Base-by-base conservation (phyloP, 2,888 invertebrate genomes). In the Idaea dimidiata region DNA sequence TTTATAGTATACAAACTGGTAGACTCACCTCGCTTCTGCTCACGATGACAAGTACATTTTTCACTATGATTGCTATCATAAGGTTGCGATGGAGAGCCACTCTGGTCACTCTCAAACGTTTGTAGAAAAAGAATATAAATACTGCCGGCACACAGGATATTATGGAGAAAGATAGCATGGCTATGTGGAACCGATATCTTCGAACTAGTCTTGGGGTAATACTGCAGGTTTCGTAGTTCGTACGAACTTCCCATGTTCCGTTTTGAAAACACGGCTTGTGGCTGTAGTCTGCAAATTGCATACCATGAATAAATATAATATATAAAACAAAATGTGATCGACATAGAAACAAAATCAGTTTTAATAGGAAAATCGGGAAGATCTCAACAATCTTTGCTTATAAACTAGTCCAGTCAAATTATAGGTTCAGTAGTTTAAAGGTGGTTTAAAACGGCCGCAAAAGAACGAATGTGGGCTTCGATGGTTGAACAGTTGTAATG, bases 11-110 rank as follows among this genome's bases (percentile, higher is more conserved):
- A 24, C 24, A 24, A 24, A 24, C 3, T 24, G 3, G 10, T 43
- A 10, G 4, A 63, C 88, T 87, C 58, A 95, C 93, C 72, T 91
- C 82, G 68, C 87, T 89, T 73, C 95, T 93, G 17, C 93, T 93
- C 16, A 94, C 72, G 43, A 95, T 93, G 4, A 94, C 93, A 16
- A 95, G 81, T 10, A 93, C 71, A 73, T 94, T 95, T 66, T 94
- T 91, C 1, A 94, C 60, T 0, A 94, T 86, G 55, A 95, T 94
- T 1, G 94, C 91, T 5, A 94, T 87, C 1, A 95, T 82, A 33
- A 95, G 81, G 75, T 95, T 95, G 64, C 95, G 88, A 68, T 95
- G 94, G 32, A 95, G 77, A 0, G 88, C 88, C 0, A 94, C 90
- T 65, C 94, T 87, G 5, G 91, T 92, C 16, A 91, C 84, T 55